Conservation (phyloP, 2,113 vertebrate species). For the Clarias batrachus region DNA sequence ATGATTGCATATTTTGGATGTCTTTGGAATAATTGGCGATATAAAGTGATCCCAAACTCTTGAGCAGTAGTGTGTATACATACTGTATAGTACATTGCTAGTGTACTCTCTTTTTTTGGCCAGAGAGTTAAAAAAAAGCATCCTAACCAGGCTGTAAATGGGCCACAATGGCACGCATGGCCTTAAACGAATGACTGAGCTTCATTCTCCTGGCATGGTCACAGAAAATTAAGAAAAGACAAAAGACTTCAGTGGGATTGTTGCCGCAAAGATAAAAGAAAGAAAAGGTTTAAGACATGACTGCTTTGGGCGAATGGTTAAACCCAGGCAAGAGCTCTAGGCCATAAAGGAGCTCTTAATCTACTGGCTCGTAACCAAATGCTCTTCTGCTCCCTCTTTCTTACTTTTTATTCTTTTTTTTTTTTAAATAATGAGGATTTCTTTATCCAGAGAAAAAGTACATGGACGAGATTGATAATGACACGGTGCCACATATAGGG, state of each 20-base stretch:
- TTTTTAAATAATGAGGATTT: not conserved
- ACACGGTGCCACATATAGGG: not conserved
- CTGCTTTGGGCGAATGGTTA: constrained; percentile 22
- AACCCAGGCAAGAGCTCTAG: constrained; percentile 9
- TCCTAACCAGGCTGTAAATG: constrained; percentile 58
- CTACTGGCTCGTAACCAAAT: not conserved
- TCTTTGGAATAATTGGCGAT: no score
- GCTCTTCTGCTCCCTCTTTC: not conserved
- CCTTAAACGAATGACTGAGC: constrained; percentile 50
- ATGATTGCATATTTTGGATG: no score
- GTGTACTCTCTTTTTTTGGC: constrained; percentile 51
- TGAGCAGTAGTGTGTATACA: no score
- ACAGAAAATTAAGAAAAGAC: constrained; percentile 14
- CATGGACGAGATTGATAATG: constrained; percentile 2
- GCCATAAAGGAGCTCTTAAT: constrained; percentile 4
- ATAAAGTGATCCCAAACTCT: no score
- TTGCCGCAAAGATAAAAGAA: constrained; percentile 58
- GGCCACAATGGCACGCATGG: constrained; percentile 60
- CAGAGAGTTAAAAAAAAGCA: constrained; percentile 50
- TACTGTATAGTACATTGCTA: not conserved
- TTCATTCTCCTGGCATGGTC: constrained; percentile 54
- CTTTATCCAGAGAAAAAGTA: not conserved
- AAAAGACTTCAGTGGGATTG: constrained; percentile 25
- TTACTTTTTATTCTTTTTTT: not conserved
- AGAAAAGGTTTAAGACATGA: constrained; percentile 54